Base-by-base conservation (phyloP, 2,888 invertebrate genomes). In the Malthinus flaveolus region DNA sequence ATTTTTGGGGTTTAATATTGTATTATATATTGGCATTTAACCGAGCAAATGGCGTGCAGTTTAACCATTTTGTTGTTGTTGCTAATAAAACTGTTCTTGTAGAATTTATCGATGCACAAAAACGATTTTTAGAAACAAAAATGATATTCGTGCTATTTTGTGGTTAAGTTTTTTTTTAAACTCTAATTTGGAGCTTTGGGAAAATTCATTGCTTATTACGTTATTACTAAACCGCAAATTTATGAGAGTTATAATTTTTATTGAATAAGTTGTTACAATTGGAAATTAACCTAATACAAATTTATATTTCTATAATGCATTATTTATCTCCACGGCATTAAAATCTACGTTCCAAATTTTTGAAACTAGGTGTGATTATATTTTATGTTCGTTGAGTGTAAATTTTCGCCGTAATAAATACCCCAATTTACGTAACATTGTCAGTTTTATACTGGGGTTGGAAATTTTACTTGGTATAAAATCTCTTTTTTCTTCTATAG, bases 381-480 rank as follows among this genome's bases (percentile, higher is more conserved):
- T 49, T 55, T 55, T 55, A 55, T 55, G 55, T 49, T 49, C 55
- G 55, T 55, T 55, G 42, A 36, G 49, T 49, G 55, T 45, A 55
- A 55, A 55, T 55, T 55, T 55, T 34, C 49, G 12, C 39, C 13
- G 49, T 49, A 53, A 61, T 61, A 61, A 61, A 61, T 57, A 57
- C 52, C 48, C 49, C 61, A 42, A 51, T 61, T 56, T 60, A 53
- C 32, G 52, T 52, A 39, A 60, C 55, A 56, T 60, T 52, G 48
- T 56, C 56, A 51, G 56, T 49, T 56, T 60, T 60, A 60, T 52
- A 44, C 49, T 31, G 32, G 39, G 54, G 48, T 42, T 47, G 54
- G 54, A 54, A 53, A 54, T 54, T 54, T 52, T 48, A 48, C 48
- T 48, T 37, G 33, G 54, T 54, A 48, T 54, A 54, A 54, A 54